Evolutionary conservation across 2,888 invertebrate species (phyloP).

Genomic region (Agrotis exclamationis): DNA sequence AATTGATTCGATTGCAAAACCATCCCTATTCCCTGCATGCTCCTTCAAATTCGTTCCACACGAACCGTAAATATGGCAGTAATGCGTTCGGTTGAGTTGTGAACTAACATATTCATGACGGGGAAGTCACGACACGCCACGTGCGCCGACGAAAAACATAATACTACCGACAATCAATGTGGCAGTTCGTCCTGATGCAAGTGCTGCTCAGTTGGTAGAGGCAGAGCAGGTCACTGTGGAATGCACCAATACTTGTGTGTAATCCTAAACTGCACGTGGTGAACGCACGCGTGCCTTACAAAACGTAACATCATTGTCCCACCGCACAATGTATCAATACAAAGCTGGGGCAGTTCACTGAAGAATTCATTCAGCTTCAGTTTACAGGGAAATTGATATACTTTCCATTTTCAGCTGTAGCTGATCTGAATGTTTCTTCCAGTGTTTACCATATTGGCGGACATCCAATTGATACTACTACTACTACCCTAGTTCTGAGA

Average conservation of each 20-base stretch:
- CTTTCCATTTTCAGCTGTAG: constrained; percentile 14
- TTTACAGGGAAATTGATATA: constrained; percentile 6
- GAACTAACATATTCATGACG: constrained; percentile 61
- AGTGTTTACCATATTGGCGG: constrained; percentile 1
- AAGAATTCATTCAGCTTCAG: constrained; percentile 47
- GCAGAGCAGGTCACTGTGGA: constrained; percentile 8
- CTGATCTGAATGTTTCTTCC: background rate
- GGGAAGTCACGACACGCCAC: constrained; percentile 69
- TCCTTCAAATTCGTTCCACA: constrained; percentile 21
- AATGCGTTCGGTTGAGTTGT: constrained; percentile 58
- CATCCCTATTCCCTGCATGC: constrained; percentile 21
- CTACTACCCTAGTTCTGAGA: constrained; percentile 13
- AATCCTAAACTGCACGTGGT: background rate
- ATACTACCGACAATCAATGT: constrained; percentile 33
- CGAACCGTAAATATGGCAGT: constrained; percentile 34
- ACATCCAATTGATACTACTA: constrained; percentile 18
- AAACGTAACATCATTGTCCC: constrained; percentile 51
- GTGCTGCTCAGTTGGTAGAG: background rate
- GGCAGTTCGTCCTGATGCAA: constrained; percentile 14
- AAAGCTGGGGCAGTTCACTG: constrained; percentile 18
- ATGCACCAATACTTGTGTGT: background rate
- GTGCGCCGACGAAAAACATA: constrained; percentile 48
- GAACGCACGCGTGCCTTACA: constrained; percentile 41
- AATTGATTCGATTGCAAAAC: constrained; percentile 12
- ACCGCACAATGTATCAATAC: constrained; percentile 42